Conservation (phyloP, 2,888 invertebrate genomes). For the Sphecodes monilicornis region DNA sequence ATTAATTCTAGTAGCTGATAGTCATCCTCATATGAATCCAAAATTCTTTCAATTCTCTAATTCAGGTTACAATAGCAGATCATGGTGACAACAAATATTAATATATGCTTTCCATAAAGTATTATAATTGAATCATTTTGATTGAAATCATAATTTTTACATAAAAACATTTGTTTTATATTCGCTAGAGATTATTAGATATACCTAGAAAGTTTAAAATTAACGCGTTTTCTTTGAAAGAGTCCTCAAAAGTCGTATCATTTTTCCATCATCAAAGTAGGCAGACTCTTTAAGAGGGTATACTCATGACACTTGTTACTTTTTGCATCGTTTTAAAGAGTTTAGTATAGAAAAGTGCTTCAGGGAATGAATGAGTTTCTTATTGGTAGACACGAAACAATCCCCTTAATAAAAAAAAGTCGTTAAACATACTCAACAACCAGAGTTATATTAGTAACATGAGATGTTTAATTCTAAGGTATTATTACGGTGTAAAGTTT, state of each 20-base stretch:
- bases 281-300: neutral
- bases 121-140: neutral
- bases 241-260: neutral
- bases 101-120: no score
- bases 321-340: neutral
- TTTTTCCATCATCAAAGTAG: neutral
- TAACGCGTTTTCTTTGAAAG: neutral
- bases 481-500: constrained; percentile 24
- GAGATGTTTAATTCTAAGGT: constrained; percentile 17
- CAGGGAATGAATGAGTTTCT: constrained; percentile 13
- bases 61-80: neutral
- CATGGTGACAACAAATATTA: neutral
- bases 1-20: neutral
- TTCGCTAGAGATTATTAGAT: no score
- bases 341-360: constrained; percentile 4
- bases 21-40: neutral
- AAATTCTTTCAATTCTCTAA: neutral
- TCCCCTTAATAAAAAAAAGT: constrained; percentile 2
- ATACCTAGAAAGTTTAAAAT: no score
- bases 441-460: constrained; percentile 20
- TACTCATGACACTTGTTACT: neutral
- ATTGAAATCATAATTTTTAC: neutral
- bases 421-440: constrained; percentile 16
- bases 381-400: constrained; percentile 1
- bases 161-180: no score